Evolutionary conservation across 2,888 invertebrate species (phyloP), one percentile per base, ranked within the genome.

Genomic region (Lacanobia wlatinum): DNA sequence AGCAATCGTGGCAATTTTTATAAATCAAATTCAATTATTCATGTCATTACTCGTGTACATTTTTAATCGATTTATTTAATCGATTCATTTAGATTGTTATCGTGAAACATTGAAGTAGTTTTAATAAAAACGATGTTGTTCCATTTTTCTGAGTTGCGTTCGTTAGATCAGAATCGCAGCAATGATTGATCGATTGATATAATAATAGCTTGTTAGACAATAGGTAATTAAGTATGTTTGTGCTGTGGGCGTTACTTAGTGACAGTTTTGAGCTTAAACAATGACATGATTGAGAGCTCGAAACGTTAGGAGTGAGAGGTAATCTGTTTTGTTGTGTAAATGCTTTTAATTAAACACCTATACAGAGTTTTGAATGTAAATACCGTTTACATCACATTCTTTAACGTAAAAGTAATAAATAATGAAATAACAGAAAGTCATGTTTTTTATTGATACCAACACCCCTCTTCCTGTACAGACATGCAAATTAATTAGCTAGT

Each of bases 51-150:
- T 64, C 34, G 50, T 85, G 86, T 84, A 61, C 66, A 75, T 64
- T 43, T 64, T 43, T 83, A 64, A 83, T 84, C 82, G 62, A 82
- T 76, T 65, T 38, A 74, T 70, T 59, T 64, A 14, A 83, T 81
- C 78, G 56, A 77, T 79, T 83, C 63, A 83, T 86, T 84, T 63
- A 83, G 78, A 83, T 79, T 38, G 46, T 66, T 83, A 86, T 85
- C 85, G 38, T 48, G 48, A 58, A 81, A 76, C 67, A 74, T 81
- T 61, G 67, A 56, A 63, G 72, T 69, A 61, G 71, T 77, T 78
- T 75, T 63, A 34, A 43, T 56, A 63, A 62, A n/a, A 62, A 83
- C 70, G 67, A 70, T 69, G 76, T 55, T 65, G 76, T 73, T 70
- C 55, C 16, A 76, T 82, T 77, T 76, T 77, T 80, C 55, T 72